These are phyloP conservation scores for Athene noctua DNA, from an alignment of 2,113 vertebrate species.

Conservation along the genomic window DNA sequence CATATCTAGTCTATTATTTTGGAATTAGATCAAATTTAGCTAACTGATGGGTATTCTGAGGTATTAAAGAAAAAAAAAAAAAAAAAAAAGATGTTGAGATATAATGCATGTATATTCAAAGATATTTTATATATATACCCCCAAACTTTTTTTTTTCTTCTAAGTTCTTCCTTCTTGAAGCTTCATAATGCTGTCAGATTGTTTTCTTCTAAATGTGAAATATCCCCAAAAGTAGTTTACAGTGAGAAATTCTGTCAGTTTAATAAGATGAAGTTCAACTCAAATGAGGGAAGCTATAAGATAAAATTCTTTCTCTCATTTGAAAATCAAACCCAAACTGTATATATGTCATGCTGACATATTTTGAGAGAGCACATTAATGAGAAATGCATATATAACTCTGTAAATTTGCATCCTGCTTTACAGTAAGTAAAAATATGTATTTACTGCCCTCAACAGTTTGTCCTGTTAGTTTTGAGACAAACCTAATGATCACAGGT, in stretches of 20 bases:
- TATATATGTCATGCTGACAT: neutral
- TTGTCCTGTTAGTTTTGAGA: neutral
- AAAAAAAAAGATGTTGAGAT: neutral
- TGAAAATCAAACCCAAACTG: neutral
- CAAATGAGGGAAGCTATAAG: neutral
- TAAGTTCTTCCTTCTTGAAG: neutral
- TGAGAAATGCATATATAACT: neutral
- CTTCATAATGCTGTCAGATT: neutral
- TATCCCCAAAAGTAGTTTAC: conserved; percentile 2
- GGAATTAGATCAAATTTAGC: neutral
- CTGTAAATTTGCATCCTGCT: neutral
- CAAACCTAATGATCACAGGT: neutral
- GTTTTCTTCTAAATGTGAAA: neutral
- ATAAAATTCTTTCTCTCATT: neutral
- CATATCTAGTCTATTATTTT: neutral
- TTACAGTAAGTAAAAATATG: neutral
- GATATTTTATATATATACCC: neutral
- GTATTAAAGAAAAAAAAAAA: neutral
- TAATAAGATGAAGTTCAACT: neutral
- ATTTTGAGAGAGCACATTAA: neutral
- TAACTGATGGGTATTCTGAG: neutral
- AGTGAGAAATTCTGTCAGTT: neutral
- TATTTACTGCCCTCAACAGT: neutral
- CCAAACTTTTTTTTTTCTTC: neutral
- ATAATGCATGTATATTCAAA: neutral